Conservation (phyloP, 1,140 invertebrate genomes). For the Sminthurides bifidus region DNA sequence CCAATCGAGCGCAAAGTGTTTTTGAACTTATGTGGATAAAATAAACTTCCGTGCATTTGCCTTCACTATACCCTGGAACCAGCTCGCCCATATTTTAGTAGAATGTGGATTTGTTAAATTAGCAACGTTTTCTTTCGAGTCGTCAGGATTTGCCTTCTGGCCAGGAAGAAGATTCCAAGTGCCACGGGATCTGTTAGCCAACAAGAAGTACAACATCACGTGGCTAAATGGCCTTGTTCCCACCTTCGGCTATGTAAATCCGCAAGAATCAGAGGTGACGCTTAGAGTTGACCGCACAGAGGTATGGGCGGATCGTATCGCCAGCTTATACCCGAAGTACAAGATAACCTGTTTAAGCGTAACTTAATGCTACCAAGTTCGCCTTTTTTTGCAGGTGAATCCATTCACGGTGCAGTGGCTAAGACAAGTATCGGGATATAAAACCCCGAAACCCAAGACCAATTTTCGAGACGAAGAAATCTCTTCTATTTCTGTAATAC, state of each 20-base stretch:
- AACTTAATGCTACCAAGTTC: no score
- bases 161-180: not conserved
- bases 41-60: not conserved
- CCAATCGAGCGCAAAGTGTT: not conserved
- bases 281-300: no score
- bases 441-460: not conserved
- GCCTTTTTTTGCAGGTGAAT: not conserved
- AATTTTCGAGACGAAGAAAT: not conserved
- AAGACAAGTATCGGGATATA: not conserved
- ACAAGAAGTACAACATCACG: not conserved
- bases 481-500: not conserved
- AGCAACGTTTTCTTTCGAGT: conserved; percentile 1
- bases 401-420: not conserved
- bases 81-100: conserved; percentile 3
- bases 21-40: not conserved
- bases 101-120: not conserved
- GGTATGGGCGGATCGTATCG: no score
- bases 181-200: not conserved
- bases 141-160: conserved; percentile 6
- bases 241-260: no score
- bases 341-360: no score
- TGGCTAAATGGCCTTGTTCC: not conserved
- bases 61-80: conserved; percentile 1
- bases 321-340: no score
- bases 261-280: no score